These are phyloP conservation scores for Pseudorhombus dupliciocellatus DNA, from an alignment of 2,113 vertebrate species.

Conservation along the genomic window DNA sequence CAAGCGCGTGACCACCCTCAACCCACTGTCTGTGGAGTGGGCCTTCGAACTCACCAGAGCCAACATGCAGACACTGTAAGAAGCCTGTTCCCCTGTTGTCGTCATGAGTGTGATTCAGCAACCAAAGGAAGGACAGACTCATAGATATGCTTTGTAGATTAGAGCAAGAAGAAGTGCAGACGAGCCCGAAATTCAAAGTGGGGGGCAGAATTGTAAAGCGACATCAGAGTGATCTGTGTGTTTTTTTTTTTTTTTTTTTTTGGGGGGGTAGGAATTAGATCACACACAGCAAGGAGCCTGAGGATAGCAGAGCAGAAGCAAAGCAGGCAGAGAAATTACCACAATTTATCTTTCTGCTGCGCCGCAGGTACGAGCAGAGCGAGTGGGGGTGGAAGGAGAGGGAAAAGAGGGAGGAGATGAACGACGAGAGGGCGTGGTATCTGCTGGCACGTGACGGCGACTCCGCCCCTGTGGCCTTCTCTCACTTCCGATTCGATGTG, in stretches of 20 bases:
- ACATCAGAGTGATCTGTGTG: conserved; percentile 16
- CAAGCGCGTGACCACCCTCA: conserved; percentile 85
- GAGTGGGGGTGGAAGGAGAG: conserved; percentile 96
- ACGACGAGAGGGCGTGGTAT: conserved; percentile 92
- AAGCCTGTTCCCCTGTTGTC: background rate
- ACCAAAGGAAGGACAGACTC: background rate
- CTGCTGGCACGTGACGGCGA: conserved; percentile 86
- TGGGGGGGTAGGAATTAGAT: conserved; percentile 4
- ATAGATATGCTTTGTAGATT: conserved; percentile 5
- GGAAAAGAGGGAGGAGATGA: conserved; percentile 92
- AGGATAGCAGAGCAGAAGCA: conserved; percentile 1
- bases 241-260: too few species aligned
- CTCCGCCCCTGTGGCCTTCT: conserved; percentile 87
- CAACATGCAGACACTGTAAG: conserved; percentile 96
- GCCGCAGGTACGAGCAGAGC: conserved; percentile 89
- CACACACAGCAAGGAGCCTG: background rate
- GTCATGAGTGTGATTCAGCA: conserved; percentile 7
- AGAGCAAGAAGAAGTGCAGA: conserved; percentile 4
- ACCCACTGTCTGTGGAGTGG: conserved; percentile 89
- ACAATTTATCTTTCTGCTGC: background rate
- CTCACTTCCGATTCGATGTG: conserved; percentile 93
- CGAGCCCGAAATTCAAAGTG: conserved; percentile 6
- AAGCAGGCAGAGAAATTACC: background rate
- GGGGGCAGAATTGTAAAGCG: background rate
- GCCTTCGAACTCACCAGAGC: conserved; percentile 93